Conservation (phyloP, 2,888 invertebrate genomes). For the Maniola hyperantus region DNA sequence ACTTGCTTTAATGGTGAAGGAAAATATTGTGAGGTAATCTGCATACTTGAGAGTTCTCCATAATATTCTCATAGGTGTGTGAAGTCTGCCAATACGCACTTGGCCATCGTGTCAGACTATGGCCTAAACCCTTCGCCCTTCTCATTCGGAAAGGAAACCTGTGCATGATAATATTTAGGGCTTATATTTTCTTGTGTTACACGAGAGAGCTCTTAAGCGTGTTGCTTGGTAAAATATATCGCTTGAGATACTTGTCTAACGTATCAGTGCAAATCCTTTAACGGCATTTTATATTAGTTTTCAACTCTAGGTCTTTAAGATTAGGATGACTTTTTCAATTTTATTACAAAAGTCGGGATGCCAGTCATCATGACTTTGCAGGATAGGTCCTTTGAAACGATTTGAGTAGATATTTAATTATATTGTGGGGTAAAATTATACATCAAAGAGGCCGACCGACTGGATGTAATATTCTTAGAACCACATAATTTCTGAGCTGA, state of each 20-base stretch:
- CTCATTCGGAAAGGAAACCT: no score
- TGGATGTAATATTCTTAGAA: no score
- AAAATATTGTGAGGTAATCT: no score
- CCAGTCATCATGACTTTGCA: not conserved
- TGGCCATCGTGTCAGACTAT: no score
- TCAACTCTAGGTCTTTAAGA: constrained; percentile 8
- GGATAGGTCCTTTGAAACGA: not conserved
- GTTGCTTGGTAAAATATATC: constrained; percentile 19
- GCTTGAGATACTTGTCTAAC: constrained; percentile 23
- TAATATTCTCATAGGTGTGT: no score
- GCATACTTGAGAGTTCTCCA: no score
- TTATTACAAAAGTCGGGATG: not conserved
- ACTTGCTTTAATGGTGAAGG: no score
- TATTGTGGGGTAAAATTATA: not conserved
- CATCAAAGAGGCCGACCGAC: not conserved
- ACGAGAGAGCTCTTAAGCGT: not conserved
- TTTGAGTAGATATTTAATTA: not conserved
- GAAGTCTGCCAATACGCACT: no score
- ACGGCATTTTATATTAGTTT: not conserved
- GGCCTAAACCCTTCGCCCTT: no score
- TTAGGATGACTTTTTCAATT: constrained; percentile 19
- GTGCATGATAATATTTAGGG: not conserved
- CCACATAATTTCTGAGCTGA: no score
- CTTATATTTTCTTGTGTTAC: not conserved
- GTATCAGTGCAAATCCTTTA: constrained; percentile 18